Base-by-base conservation (phyloP, 2,888 invertebrate genomes). In the Euzophera pinguis region DNA sequence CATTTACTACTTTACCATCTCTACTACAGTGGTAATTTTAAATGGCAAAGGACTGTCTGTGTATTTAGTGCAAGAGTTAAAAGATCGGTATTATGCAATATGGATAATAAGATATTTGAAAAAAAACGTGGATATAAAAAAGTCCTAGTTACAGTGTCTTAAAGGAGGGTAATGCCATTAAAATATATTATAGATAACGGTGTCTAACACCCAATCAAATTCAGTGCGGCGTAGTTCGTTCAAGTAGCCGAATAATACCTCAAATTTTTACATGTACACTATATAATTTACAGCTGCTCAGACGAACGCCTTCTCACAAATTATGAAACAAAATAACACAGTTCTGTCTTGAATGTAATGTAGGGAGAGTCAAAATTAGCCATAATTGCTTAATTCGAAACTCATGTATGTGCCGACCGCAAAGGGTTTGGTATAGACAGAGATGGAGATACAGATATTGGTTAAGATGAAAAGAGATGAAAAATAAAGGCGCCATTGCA, bases 351-450 rank as follows among this genome's bases (percentile, higher is more conserved):
- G 75, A 70, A 81, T 73, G 80, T 84, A 82, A 80, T 82, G 81
- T 73, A 78, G 81, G 83, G 80, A 81, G 85, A 81, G 78, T 85
- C 82, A 76, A 88, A 89, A 90, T 90, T 90, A 90, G 87, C 87
- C 78, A 88, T 90, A 90, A 90, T 90, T 90, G 87, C 90, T 90
- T 90, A 89, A 90, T 90, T 88, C 85, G 75, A 82, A 88, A 76
- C 78, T 76, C 73, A 72, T 67, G 73, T 76, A 73, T 84, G 79
- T 81, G 81, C 77, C 75, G 76, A 78, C 70, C 73, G 79, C 74
- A 73, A 77, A 77, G 73, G 76, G 71, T 71, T 69, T 14, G 1
- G 47, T 48, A 42, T 62, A 43, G 71, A 80, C 53, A 57, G 71
- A 65, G 80, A 81, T 57, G 59, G 60, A 59, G 70, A 75, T 54